phyloP scores from a whole-genome alignment of 1,140 invertebrate genomes.

The Epicauta chinensis region DNA sequence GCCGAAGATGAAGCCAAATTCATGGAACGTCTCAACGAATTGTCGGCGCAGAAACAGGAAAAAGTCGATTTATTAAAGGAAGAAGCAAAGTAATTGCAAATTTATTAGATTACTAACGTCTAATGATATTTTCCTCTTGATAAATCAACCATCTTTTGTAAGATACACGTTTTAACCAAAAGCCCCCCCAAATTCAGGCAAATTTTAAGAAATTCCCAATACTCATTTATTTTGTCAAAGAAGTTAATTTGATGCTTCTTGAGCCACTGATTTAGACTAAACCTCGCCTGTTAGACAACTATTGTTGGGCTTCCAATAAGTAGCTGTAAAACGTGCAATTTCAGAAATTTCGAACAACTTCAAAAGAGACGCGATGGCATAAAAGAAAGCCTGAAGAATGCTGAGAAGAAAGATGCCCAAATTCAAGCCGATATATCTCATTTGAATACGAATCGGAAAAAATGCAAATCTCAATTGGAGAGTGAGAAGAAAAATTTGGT shows the following conservation, averaged over 20 bases:
- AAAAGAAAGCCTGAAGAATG: slow-evolving; percentile 50
- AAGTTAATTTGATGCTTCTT: no score
- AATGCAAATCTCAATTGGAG: slow-evolving; percentile 49
- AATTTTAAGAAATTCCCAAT: no score
- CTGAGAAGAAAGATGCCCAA: slow-evolving; percentile 55
- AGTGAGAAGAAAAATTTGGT: slow-evolving; percentile 58
- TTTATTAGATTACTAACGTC: no score
- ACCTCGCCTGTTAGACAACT: no score
- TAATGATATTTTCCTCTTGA: no score
- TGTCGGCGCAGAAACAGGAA: slow-evolving; percentile 27
- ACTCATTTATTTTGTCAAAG: no score
- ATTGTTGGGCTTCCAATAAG: no score
- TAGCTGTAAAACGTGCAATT: no score
- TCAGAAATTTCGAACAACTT: slow-evolving; percentile 50
- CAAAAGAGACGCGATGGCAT: slow-evolving; percentile 54
- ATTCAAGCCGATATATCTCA: slow-evolving; percentile 57
- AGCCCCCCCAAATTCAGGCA: no score
- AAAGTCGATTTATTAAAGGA: slow-evolving; percentile 28
- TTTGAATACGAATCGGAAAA: slow-evolving; percentile 60
- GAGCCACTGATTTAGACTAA: no score
- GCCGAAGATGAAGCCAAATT: slow-evolving; percentile 29
- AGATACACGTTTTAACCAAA: no score
- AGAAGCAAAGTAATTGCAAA: slow-evolving; percentile 22
- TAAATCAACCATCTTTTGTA: no score
- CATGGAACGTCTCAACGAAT: slow-evolving; percentile 32